Base-by-base conservation (phyloP, 2,888 invertebrate species). In the Caenorhabditis panamensis region DNA sequence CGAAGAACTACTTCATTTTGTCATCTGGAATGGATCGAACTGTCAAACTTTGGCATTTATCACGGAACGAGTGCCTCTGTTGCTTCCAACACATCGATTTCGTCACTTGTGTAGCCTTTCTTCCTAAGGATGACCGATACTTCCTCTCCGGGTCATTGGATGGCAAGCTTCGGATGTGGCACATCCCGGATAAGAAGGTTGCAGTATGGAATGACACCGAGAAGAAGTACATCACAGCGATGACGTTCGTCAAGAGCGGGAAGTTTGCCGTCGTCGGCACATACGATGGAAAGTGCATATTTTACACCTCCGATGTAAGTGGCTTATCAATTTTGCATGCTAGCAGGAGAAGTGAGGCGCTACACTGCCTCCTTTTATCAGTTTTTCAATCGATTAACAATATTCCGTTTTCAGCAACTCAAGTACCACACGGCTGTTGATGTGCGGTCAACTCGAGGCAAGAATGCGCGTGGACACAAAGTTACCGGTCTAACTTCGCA, bases 11-110 rank as follows among this genome's bases (percentile, higher is more conserved):
- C 77, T 90, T 90, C 72, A 82, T 90, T 37, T 77, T 90, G 31
- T 88, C 89, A 13, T 89, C 86, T 37, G 88, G 89, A 44, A 89
- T 90, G 88, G 90, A 92, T 71, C 91, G 97, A 92, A 99, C 98
- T 0, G 98, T 98, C 1, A 93, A 96, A 61, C 92, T 99, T 78
- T 99, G 99, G 98, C 98, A 99, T 92, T 96, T 98, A 82, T 96
- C 97, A 1, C 61, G 98, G 44, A 95, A 95, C 89, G 98, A 99
- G 92, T 99, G 99, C 91, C 93, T 99, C 0, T 99, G 98, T 91
- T 97, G 97, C 91, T 99, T 99, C 92, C 97, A 98, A 91, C 99
- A 99, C 91, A 96, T 97, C 84, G 98, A 99, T 92, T 98, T 98
- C 91, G 98, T 99, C 67, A 98, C 99, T 0, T 97, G 98, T 0